Conservation (phyloP, 2,113 vertebrate genomes). For the Geothlypis trichas region DNA sequence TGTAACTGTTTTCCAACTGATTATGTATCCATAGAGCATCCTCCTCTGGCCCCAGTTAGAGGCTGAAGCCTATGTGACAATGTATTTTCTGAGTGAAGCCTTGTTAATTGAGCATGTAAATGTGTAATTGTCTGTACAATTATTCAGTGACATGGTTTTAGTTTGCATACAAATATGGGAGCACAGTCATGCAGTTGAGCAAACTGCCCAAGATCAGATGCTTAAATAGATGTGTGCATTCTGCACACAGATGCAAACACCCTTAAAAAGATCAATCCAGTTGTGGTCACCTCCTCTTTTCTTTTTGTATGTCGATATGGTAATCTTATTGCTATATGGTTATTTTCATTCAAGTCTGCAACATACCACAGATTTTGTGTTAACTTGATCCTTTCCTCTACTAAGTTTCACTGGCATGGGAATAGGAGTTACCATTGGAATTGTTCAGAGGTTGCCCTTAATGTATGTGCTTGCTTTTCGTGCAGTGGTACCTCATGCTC, state of each 20-base stretch:
- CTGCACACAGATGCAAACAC: background rate
- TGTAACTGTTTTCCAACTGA: background rate
- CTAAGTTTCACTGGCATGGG: background rate
- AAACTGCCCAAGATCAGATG: background rate
- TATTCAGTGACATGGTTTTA: background rate
- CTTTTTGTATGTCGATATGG: background rate
- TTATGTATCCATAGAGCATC: background rate
- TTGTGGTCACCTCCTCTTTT: background rate
- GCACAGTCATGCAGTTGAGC: background rate
- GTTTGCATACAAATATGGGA: background rate
- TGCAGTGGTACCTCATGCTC: background rate
- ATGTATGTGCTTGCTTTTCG: background rate
- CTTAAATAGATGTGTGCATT: background rate
- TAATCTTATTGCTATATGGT: background rate
- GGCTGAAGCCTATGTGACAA: background rate
- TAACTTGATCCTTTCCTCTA: background rate
- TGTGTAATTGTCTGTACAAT: background rate
- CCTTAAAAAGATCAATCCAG: background rate
- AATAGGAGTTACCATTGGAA: background rate
- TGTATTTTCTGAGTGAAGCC: background rate
- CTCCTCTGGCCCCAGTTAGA: background rate
- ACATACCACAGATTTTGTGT: background rate
- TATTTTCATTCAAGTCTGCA: background rate
- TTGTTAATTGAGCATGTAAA: background rate
- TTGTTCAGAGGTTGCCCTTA: background rate